Conservation (phyloP, 2,113 vertebrate genomes). For the Thamnaconus septentrionalis region DNA sequence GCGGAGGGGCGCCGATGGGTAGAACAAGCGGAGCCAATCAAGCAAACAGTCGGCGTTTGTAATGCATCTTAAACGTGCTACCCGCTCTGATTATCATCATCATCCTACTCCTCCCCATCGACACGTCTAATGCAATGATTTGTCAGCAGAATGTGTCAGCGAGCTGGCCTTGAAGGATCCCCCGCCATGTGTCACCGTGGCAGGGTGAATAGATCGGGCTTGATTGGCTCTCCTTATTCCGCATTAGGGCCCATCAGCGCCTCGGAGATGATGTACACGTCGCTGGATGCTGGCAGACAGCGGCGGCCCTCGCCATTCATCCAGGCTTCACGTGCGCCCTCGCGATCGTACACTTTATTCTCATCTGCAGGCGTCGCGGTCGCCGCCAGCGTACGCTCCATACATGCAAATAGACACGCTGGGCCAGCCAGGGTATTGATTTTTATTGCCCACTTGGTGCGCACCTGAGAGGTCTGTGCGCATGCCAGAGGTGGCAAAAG, state of each 20-base stretch:
- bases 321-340: slow-evolving; percentile 40
- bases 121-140: slow-evolving; percentile 73
- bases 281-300: slow-evolving; percentile 66
- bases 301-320: slow-evolving; percentile 53
- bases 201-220: slow-evolving; percentile 65
- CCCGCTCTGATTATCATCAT: slow-evolving; percentile 63
- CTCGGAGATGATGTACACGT: slow-evolving; percentile 68
- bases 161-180: slow-evolving; percentile 65
- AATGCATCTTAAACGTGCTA: slow-evolving; percentile 65
- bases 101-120: slow-evolving; percentile 46
- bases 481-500: too few species aligned
- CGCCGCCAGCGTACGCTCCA: slow-evolving; percentile 30
- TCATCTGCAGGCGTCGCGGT: slow-evolving; percentile 8
- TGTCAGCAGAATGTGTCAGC: slow-evolving; percentile 66
- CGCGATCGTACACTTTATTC: slow-evolving; percentile 35
- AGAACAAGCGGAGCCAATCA: slow-evolving; percentile 40
- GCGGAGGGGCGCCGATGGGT: slow-evolving; percentile 29
- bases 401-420: slow-evolving; percentile 46
- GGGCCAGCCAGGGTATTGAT: neutral
- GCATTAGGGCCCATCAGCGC: slow-evolving; percentile 72
- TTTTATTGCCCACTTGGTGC: too few species aligned
- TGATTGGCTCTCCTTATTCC: slow-evolving; percentile 76
- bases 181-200: slow-evolving; percentile 65
- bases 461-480: too few species aligned
- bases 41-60: slow-evolving; percentile 43